Percentiles rank a stretch among this genome's conserved stretches.
Evolutionary conservation across 2,113 vertebrate species (phyloP).

Genomic region (Cinclus cinclus): DNA sequence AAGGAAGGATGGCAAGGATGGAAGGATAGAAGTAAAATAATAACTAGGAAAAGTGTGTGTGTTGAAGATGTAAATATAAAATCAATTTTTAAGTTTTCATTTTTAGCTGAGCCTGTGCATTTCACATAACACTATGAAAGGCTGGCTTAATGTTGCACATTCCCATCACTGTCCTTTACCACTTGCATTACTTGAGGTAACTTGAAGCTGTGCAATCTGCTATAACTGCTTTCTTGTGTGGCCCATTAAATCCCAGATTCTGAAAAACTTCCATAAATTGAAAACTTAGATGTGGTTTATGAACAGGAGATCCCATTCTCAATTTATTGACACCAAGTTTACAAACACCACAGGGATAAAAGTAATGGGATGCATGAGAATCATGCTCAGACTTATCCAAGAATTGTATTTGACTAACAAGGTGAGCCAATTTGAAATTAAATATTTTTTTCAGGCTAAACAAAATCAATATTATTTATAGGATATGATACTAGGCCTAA

Average conservation of each 20-base stretch:
- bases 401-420: conserved; percentile 55
- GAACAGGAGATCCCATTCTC: background rate
- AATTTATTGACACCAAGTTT: background rate
- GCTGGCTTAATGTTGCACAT: background rate
- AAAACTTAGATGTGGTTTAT: background rate
- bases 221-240: background rate
- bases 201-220: background rate
- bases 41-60: background rate
- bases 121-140: background rate
- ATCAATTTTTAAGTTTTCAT: background rate
- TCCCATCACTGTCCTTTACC: background rate
- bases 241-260: background rate
- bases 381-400: background rate
- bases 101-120: background rate
- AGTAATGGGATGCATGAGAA: background rate
- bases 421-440: conserved; percentile 59
- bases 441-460: conserved; percentile 60
- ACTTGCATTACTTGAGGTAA: background rate
- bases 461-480: conserved; percentile 60
- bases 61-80: background rate
- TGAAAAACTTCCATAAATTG: conserved; percentile 12
- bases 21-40: background rate
- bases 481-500: conserved; percentile 1
- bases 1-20: background rate
- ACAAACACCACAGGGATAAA: background rate